phyloP scores from a whole-genome alignment of 2,797 vertebrate genomes.

The Pangasius djambal region DNA sequence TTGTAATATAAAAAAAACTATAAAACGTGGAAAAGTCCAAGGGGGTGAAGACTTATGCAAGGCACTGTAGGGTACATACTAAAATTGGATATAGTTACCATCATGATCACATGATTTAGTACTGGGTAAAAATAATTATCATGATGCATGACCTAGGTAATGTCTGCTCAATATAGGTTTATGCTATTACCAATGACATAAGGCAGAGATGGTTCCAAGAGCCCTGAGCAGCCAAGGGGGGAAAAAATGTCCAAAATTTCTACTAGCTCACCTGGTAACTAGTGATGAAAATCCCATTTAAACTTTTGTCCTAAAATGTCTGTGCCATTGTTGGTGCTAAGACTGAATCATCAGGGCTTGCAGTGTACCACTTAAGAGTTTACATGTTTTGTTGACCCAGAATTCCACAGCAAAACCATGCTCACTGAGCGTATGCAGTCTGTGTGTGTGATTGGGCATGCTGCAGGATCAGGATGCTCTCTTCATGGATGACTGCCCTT shows the following conservation, averaged over 20 bases:
- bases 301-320: slow-evolving; percentile 1
- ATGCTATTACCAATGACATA: background rate
- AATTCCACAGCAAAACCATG: background rate
- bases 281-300: background rate
- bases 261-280: background rate
- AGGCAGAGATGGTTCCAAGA: background rate
- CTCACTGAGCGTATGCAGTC: slow-evolving; percentile 4
- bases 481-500: slow-evolving; percentile 70
- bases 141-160: background rate
- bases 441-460: slow-evolving; percentile 16
- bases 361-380: background rate
- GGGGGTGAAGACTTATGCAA: background rate
- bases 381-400: slow-evolving; percentile 13
- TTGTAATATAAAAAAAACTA: background rate
- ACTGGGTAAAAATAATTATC: background rate
- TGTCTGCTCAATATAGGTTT: background rate
- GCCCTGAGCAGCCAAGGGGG: too few species aligned
- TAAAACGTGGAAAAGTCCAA: background rate
- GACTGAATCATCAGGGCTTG: background rate
- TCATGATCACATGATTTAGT: background rate
- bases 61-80: background rate
- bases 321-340: slow-evolving; percentile 8
- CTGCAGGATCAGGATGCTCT: slow-evolving; percentile 65
- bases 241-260: background rate
- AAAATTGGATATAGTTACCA: background rate